Evolutionary conservation across 2,888 invertebrate genomes (phyloP).

Genomic region (Microctonus aethiopoides): DNA sequence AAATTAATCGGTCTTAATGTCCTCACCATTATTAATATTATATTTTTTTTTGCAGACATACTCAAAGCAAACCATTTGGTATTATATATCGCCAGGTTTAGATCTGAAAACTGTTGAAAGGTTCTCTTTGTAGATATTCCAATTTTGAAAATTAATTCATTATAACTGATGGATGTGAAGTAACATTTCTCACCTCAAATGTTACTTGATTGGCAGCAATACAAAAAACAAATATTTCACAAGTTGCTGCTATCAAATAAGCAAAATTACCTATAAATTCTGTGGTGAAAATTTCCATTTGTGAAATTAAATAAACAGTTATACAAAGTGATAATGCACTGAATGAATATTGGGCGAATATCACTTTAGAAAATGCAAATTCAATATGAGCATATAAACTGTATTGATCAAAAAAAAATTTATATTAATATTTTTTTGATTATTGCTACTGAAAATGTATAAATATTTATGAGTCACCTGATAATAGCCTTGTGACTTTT

Average conservation of each 20-base stretch:
- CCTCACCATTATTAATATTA: slow-evolving; percentile 7
- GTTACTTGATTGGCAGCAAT: too few species aligned
- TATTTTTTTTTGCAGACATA: neutral
- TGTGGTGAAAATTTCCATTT: slow-evolving; percentile 23
- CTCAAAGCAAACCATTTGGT: neutral
- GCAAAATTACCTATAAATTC: neutral
- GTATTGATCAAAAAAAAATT: neutral
- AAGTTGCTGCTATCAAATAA: neutral
- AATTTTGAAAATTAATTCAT: neutral
- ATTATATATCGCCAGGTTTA: neutral
- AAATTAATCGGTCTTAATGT: slow-evolving; percentile 18
- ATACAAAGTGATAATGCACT: slow-evolving; percentile 47
- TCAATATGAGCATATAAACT: neutral
- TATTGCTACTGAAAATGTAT: neutral
- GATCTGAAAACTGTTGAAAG: neutral
- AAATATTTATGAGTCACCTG: slow-evolving; percentile 20
- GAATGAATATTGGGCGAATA: slow-evolving; percentile 41
- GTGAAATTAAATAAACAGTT: slow-evolving; percentile 45
- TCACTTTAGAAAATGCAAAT: neutral
- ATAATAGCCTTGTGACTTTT: slow-evolving; percentile 36
- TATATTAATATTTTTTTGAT: too few species aligned
- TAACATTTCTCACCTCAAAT: too few species aligned
- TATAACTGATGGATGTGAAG: neutral
- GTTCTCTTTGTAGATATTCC: neutral
- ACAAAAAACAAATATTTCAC: neutral